Base-by-base conservation (phyloP, 2,797 vertebrate species). In the Clarias pachynema region DNA sequence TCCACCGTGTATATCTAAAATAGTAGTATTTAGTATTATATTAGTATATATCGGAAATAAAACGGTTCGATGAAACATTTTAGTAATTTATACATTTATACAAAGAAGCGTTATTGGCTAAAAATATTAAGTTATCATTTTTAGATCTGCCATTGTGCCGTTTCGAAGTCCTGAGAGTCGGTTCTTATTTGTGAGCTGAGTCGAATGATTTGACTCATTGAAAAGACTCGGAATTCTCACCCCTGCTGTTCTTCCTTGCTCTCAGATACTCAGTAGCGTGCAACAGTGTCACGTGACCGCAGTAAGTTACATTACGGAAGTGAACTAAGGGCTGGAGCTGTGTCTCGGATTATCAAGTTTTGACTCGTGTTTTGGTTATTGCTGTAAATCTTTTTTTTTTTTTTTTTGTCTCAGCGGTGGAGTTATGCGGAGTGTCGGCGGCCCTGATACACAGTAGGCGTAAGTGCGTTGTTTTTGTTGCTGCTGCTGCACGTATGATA, bases 401-500 rank as follows among this genome's bases (percentile, higher is more conserved):
- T 12, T 79, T 79, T 44, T 63, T 34, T 40, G 59, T 79, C 15
- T 44, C 14, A 16, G 34, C n/a, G 14, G 15, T 18, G 77, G 59
- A 44, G 63, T 63, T 79, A 63, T 79, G 77, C 9, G 57, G 59
- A 40, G 24, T 63, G 77, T 77, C 72, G 20, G 63, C 60, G 69
- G 24, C 34, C 49, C 53, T 31, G 53, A 79, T 10, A 62, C 53
- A 26, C 80, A 63, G 4, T 63, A 85, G 84, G 34, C 63, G 80
- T 86, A 70, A 86, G 85, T 86, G 49, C 12, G 49, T 53, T 53
- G 53, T 40, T 66, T 57, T 31, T 20, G 57, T 79, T 62, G 7
- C 16, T 44, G 37, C n/a, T 79, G 37, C 15, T 59, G 26, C 44
- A 74, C 40, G 24, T 6, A 69, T 26, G 29, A 12, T 57, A 29